A percentile compares a stretch with the other conserved stretches of the same genome.
Conservation (phyloP, 2,113 vertebrate genomes). For the Ramphastos sulfuratus region DNA sequence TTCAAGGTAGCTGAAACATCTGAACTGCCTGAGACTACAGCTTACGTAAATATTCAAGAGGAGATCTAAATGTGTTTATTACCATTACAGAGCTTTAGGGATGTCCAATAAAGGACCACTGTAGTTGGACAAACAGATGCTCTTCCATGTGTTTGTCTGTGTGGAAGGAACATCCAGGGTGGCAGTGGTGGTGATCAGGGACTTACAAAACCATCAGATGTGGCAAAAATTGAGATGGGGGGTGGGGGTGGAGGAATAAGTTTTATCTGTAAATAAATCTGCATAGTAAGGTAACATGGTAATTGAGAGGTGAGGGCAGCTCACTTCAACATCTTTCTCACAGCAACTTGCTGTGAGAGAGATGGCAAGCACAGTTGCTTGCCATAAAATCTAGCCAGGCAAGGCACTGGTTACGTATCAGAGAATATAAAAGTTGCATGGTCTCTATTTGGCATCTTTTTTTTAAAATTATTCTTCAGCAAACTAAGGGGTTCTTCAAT, state of each 20-base stretch:
- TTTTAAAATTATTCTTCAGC: neutral
- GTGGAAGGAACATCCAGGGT: neutral
- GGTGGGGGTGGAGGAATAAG: neutral
- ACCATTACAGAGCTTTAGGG: neutral
- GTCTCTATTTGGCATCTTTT: neutral
- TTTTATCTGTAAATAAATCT: neutral
- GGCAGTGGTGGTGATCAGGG: neutral
- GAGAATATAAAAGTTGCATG: neutral
- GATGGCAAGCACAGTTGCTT: too few species aligned
- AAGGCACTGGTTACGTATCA: slow-evolving; percentile 2
- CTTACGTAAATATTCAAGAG: neutral
- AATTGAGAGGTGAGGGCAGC: neutral
- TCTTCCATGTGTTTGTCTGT: neutral
- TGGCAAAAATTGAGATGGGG: neutral
- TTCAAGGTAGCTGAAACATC: neutral
- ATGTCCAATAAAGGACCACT: neutral
- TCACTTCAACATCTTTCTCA: neutral
- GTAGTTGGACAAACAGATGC: neutral
- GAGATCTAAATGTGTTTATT: neutral
- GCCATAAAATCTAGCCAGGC: slow-evolving; percentile 16
- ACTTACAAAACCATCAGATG: neutral
- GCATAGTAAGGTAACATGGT: neutral
- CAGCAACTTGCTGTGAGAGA: too few species aligned
- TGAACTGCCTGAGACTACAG: neutral
- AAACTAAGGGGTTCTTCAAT: slow-evolving; percentile 13